A percentile compares a stretch with the other conserved stretches of the same genome.
Conservation (phyloP, 1,140 invertebrate genomes). For the Drosophila insularis region DNA sequence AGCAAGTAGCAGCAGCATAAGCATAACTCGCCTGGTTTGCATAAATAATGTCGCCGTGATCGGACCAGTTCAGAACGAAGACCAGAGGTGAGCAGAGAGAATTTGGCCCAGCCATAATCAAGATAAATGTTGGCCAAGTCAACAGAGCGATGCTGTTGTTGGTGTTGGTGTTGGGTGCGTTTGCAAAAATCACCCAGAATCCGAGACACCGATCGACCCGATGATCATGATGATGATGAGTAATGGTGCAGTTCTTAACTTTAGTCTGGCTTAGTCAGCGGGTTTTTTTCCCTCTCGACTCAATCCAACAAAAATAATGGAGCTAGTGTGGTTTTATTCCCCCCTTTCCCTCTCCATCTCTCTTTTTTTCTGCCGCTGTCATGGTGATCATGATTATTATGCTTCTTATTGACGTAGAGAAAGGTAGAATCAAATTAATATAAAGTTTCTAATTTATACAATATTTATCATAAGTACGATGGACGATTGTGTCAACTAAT, state of each 20-base stretch:
- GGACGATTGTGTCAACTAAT: not conserved
- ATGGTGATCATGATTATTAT: constrained; percentile 35
- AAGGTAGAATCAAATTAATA: constrained; percentile 5
- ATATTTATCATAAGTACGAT: constrained; percentile 1
- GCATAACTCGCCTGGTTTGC: constrained; percentile 47
- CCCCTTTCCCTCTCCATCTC: not conserved
- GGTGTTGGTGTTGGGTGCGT: constrained; percentile 57
- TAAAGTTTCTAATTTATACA: not conserved
- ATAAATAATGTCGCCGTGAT: constrained; percentile 67
- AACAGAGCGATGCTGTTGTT: no score
- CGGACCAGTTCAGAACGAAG: constrained; percentile 42
- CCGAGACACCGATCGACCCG: constrained; percentile 46
- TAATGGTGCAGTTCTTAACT: constrained; percentile 60
- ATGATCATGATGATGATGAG: constrained; percentile 80
- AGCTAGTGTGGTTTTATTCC: constrained; percentile 21
- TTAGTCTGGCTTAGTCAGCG: constrained; percentile 59
- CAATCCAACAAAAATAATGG: constrained; percentile 29
- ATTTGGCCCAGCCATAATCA: constrained; percentile 60
- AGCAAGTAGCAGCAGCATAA: constrained; percentile 6
- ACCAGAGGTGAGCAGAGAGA: constrained; percentile 9
- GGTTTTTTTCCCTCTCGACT: constrained; percentile 48
- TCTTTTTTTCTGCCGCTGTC: constrained; percentile 22
- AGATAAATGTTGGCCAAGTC: constrained; percentile 70
- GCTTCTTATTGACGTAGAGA: constrained; percentile 6
- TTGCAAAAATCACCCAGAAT: constrained; percentile 52